These are phyloP conservation scores for Entomobrya multifasciata DNA, from an alignment of 2,888 invertebrate genomes.

Conservation along the genomic window DNA sequence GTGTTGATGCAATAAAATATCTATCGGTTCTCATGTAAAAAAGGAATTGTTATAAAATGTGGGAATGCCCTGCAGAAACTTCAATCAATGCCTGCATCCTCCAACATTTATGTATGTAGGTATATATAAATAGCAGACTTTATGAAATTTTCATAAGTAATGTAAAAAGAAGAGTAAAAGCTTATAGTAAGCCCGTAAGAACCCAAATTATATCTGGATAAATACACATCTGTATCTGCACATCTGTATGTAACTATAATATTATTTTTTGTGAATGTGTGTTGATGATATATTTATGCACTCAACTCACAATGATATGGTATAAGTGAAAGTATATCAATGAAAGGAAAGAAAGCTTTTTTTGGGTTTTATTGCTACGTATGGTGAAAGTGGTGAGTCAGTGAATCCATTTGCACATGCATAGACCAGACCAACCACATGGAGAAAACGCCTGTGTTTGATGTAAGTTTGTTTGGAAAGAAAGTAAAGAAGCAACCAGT, in stretches of 20 bases:
- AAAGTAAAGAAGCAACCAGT: constrained; percentile 57
- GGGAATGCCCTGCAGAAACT: not conserved
- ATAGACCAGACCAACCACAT: too few relatives aligned
- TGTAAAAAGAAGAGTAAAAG: too few relatives aligned
- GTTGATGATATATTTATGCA: not conserved
- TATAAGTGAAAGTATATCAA: too few relatives aligned
- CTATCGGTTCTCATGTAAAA: not conserved
- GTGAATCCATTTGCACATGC: too few relatives aligned
- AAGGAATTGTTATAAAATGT: not conserved
- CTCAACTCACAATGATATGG: constrained; percentile 15
- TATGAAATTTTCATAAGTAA: constrained; percentile 7
- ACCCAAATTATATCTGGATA: too few relatives aligned
- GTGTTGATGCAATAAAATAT: not conserved
- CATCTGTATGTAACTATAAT: too few relatives aligned
- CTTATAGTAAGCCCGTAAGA: too few relatives aligned
- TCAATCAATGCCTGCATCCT: not conserved
- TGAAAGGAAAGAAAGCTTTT: constrained; percentile 22
- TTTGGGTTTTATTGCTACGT: constrained; percentile 30
- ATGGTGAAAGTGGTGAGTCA: constrained; percentile 16
- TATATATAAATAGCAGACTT: not conserved
- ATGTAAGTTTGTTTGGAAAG: not conserved
- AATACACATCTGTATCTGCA: too few relatives aligned
- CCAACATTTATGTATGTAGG: too few relatives aligned
- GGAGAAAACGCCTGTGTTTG: not conserved
- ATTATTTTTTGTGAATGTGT: too few relatives aligned